These are phyloP conservation scores for Podiceps cristatus DNA, from an alignment of 2,113 vertebrate species.

Conservation along the genomic window DNA sequence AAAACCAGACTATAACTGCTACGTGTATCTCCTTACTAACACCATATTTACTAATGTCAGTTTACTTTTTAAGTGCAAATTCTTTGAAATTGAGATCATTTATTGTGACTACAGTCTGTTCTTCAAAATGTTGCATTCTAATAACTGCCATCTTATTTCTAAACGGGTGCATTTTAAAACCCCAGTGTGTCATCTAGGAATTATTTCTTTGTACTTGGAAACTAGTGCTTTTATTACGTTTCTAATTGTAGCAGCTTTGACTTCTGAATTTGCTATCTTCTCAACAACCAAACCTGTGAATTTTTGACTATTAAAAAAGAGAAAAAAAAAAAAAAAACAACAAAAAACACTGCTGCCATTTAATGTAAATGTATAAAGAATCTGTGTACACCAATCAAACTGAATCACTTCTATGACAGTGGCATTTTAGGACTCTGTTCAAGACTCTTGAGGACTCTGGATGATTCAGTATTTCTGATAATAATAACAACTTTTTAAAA, in stretches of 20 bases:
- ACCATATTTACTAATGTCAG: background rate
- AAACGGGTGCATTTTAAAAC: background rate
- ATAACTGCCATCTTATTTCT: background rate
- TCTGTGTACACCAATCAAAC: background rate
- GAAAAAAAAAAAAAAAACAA: too few relatives aligned
- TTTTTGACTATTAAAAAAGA: background rate
- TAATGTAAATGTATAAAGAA: background rate
- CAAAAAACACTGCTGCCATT: background rate
- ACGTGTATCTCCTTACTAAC: background rate
- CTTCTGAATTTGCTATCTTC: background rate
- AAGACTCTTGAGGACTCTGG: background rate
- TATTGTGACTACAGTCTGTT: background rate
- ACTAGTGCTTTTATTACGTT: background rate
- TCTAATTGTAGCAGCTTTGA: background rate
- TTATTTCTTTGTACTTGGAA: background rate
- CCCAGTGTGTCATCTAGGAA: background rate
- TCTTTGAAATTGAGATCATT: background rate
- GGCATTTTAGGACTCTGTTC: background rate
- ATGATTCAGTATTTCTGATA: background rate
- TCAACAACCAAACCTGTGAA: background rate
- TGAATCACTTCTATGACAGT: background rate
- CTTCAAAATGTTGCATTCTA: background rate
- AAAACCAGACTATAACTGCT: background rate
- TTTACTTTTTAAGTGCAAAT: background rate
- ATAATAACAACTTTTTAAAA: background rate